These are phyloP conservation scores for Hermodice carunculata DNA, from an alignment of 2,888 invertebrate genomes.

Conservation along the genomic window DNA sequence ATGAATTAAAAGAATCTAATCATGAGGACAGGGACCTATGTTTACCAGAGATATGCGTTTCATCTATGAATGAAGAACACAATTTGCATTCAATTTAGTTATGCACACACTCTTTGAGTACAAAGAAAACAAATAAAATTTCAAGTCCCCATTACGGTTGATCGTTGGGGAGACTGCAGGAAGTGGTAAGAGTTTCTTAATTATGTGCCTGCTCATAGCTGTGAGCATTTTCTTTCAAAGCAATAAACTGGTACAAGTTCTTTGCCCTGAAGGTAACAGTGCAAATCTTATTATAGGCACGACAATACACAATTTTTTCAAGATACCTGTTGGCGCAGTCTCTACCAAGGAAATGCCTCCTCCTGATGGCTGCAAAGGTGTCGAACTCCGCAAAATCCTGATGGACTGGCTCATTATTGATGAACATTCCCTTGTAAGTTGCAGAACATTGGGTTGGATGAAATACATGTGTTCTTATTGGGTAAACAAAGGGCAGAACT, in stretches of 20 bases:
- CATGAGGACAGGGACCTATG: background rate
- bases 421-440: background rate
- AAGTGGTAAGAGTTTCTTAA: background rate
- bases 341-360: background rate
- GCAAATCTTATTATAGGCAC: background rate
- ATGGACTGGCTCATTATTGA: background rate
- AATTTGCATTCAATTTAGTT: background rate
- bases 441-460: slow-evolving; percentile 15
- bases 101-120: background rate
- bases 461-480: slow-evolving; percentile 7
- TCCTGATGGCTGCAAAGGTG: slow-evolving; percentile 1
- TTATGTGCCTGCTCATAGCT: background rate
- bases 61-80: slow-evolving; percentile 33
- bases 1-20: too few relatives aligned
- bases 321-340: background rate
- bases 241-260: background rate
- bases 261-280: slow-evolving; percentile 2
- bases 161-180: background rate
- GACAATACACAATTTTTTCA: slow-evolving; percentile 3
- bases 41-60: slow-evolving; percentile 27
- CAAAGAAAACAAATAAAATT: background rate
- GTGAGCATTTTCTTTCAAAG: background rate
- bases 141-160: background rate
- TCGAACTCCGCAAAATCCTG: background rate
- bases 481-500: slow-evolving; percentile 5